These are phyloP conservation scores for Hyperoodon ampullatus DNA, from an alignment of 2,113 vertebrate species.

Conservation along the genomic window DNA sequence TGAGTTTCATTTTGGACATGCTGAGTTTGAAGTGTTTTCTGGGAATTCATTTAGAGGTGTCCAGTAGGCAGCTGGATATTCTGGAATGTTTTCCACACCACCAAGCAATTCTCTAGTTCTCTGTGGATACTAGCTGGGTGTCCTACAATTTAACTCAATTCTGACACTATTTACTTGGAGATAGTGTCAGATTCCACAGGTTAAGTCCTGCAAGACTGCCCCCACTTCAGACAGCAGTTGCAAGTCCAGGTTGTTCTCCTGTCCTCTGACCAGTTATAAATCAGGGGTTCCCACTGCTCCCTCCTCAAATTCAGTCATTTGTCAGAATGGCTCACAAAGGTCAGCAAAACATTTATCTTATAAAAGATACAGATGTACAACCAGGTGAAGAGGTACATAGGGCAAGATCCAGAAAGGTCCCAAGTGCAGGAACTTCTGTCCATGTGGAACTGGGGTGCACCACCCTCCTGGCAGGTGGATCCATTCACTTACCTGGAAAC, in stretches of 20 bases:
- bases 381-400: background rate
- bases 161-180: background rate
- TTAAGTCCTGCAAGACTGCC: background rate
- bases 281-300: background rate
- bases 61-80: background rate
- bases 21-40: background rate
- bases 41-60: background rate
- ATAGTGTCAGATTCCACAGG: background rate
- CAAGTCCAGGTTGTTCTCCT: background rate
- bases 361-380: background rate
- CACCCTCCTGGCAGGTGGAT: background rate
- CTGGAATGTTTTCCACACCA: background rate
- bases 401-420: background rate
- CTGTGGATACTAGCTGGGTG: background rate
- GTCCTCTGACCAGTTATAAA: background rate
- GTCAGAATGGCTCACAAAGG: background rate
- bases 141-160: background rate
- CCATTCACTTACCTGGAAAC: background rate
- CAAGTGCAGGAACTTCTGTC: background rate
- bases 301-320: background rate
- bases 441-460: background rate
- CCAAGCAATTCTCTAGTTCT: background rate
- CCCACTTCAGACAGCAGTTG: background rate
- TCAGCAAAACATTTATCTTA: background rate
- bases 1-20: slow-evolving; percentile 2